phyloP scores from a whole-genome alignment of 2,797 vertebrate species.

The Melanogrammus aeglefinus region DNA sequence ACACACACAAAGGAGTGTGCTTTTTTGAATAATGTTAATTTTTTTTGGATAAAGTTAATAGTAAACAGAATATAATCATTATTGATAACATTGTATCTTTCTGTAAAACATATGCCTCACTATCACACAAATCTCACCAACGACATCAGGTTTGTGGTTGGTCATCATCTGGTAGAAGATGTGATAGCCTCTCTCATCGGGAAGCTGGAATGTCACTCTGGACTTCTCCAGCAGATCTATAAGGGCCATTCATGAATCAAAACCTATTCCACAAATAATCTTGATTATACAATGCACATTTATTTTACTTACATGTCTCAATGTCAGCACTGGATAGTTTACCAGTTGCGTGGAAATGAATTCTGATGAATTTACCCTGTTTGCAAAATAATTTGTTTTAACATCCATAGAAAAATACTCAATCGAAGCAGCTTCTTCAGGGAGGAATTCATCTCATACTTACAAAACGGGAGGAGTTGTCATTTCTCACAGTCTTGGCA shows the following conservation, averaged over 20 bases:
- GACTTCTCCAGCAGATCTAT: conserved; percentile 87
- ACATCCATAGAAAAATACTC: background rate
- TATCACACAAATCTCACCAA: conserved; percentile 65
- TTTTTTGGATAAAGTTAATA: no score
- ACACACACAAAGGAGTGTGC: no score
- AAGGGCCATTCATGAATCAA: conserved; percentile 18
- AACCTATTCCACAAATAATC: background rate
- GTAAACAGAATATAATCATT: no score
- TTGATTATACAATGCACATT: no score
- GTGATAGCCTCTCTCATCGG: conserved; percentile 85
- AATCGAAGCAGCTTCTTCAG: background rate
- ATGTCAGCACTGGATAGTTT: conserved; percentile 77
- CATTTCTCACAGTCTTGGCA: conserved; percentile 13
- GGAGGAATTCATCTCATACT: background rate
- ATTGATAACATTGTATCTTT: background rate
- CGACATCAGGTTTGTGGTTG: conserved; percentile 83
- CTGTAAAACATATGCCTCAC: background rate
- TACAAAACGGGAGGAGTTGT: conserved; percentile 14
- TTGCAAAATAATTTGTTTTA: background rate
- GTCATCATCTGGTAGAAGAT: conserved; percentile 89
- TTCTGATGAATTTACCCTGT: conserved; percentile 5
- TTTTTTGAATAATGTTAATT: no score
- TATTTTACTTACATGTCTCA: conserved; percentile 80
- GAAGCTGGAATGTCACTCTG: conserved; percentile 83
- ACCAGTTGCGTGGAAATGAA: background rate